Evolutionary conservation across 1,140 invertebrate species (phyloP).

Genomic region (Caenorhabditis inopinata): DNA sequence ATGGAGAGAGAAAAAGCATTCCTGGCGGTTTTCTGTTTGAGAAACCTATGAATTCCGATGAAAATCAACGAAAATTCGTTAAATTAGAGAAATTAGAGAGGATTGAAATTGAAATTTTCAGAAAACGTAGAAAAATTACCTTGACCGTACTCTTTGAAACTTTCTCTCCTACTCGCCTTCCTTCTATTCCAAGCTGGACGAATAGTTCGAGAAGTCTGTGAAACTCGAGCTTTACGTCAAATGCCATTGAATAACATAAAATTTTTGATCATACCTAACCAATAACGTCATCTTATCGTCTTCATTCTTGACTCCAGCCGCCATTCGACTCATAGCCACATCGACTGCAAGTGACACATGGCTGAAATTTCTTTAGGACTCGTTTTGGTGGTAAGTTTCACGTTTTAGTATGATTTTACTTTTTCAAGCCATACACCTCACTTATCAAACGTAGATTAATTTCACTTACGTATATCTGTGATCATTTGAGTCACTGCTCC

Average conservation of each 20-base stretch:
- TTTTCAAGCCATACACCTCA: too few species aligned
- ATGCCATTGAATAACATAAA: too few species aligned
- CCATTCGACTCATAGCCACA: slow-evolving; percentile 88
- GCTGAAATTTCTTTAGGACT: too few species aligned
- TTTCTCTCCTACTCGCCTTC: slow-evolving; percentile 74
- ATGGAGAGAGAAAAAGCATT: background rate
- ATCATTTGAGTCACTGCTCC: slow-evolving; percentile 72
- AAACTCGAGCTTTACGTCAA: too few species aligned
- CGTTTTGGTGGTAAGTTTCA: too few species aligned
- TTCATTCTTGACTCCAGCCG: slow-evolving; percentile 86
- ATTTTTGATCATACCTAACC: slow-evolving; percentile 80
- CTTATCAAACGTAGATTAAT: too few species aligned
- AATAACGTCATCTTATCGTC: slow-evolving; percentile 80
- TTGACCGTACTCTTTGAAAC: slow-evolving; percentile 63
- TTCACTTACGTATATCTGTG: slow-evolving; percentile 67
- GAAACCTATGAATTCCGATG: too few species aligned
- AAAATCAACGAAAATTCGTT: too few species aligned
- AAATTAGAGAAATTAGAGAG: background rate
- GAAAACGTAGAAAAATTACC: slow-evolving; percentile 36
- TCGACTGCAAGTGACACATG: slow-evolving; percentile 92
- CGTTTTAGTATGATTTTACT: too few species aligned
- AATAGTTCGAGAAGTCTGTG: slow-evolving; percentile 88
- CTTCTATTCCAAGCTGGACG: slow-evolving; percentile 92
- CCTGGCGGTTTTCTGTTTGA: too few species aligned
- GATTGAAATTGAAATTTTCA: background rate